Base-by-base conservation (phyloP, 2,888 invertebrate species). In the Tolmerus cingulatus region DNA sequence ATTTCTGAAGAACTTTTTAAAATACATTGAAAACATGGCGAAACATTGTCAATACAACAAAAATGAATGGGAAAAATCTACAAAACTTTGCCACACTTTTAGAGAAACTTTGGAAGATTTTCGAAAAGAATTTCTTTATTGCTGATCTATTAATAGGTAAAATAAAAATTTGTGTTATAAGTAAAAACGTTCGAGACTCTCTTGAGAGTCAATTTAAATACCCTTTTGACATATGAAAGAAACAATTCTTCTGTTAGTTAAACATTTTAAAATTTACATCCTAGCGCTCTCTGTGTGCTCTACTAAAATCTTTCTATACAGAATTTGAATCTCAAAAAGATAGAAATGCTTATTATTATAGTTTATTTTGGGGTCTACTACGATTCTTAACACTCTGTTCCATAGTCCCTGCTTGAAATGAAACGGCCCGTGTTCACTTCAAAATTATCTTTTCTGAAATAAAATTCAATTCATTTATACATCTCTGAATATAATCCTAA, bases 51-150 rank as follows among this genome's bases (percentile, higher is more conserved):
- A 89, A n/a, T 89, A 84, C 30, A 89, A 89, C 3, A 90, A 89
- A 46, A 91, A 91, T 87, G 90, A 90, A 88, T 91, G 91, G 91
- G 89, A 79, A 19, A 79, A 34, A 74, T 40, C 27, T 9, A 74
- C 19, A 19, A 74, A 87, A 74, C 46, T 74, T 12, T 79, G 57
- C 27, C 40, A n/a, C n/a, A n/a, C 1, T 27, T 74, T 85, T 12
- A 40, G 30, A 16, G 46, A 43, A 23, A 43, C 7, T 27, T 30
- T 85, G 16, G 30, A 46, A 7, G 19, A 23, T 46, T 85, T 85
- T 74, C 27, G 51, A 51, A 79, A 51, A 79, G 43, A 14, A 46
- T 2, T 43, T 43, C 5, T 46, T 14, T 14, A 46, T 46, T 14
- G 14, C 43, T 46, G 14, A 46, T 46, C 16, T 46, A 0, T 46